Percentiles rank a stretch among this genome's conserved stretches.
Evolutionary conservation across 1,140 invertebrate species (phyloP).

Genomic region (Micrasema minimum): DNA sequence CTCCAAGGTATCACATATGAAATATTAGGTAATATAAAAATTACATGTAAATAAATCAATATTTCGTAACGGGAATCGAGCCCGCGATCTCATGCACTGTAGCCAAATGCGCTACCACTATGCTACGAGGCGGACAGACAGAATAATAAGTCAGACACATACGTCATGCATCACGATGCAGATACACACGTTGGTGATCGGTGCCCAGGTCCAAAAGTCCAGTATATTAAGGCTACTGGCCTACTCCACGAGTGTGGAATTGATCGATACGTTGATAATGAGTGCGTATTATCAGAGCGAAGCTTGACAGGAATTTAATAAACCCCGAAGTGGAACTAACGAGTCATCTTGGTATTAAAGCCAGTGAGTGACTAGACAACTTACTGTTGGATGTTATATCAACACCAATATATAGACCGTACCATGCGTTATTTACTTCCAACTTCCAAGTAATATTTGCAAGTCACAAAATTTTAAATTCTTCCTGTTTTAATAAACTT

Average conservation of each 20-base stretch:
- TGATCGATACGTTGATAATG: background rate
- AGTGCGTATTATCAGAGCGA: background rate
- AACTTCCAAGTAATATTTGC: no score
- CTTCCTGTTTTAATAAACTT: slow-evolving; percentile 6
- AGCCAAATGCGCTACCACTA: no score
- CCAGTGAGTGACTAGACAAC: slow-evolving; percentile 34
- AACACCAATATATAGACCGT: background rate
- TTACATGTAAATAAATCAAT: no score
- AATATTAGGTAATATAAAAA: no score
- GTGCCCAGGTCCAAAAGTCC: background rate
- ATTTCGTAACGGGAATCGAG: no score
- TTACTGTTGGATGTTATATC: slow-evolving; percentile 7
- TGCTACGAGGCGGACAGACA: no score
- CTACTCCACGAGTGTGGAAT: background rate
- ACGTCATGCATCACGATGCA: no score
- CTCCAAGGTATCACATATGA: no score
- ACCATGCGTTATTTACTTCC: no score
- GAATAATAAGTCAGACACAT: no score
- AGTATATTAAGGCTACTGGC: background rate
- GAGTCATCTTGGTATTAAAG: slow-evolving; percentile 37
- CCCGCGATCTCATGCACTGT: no score
- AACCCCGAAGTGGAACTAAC: slow-evolving; percentile 11
- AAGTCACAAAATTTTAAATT: background rate
- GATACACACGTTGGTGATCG: no score
- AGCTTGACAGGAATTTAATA: slow-evolving; percentile 34